Base-by-base conservation (phyloP, 2,888 invertebrate genomes). In the Stenoptilia bipunctidactyla region DNA sequence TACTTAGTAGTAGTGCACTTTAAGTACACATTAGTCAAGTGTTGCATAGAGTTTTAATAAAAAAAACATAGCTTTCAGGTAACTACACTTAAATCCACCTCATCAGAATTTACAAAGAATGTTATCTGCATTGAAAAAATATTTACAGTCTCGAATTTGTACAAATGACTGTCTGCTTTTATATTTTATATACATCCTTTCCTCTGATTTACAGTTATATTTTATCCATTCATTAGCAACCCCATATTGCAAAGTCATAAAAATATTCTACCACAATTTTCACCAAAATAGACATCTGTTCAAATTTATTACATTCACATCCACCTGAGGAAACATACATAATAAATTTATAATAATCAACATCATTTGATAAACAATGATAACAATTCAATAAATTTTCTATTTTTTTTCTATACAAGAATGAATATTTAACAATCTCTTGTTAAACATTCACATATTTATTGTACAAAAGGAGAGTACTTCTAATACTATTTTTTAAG, bases 311-410 rank as follows among this genome's bases (percentile, higher is more conserved):
- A 67, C 49, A 66, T 64, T 67, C 69, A 72, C 69, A 75, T 69
- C 65, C 68, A 69, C 60, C 53, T 60, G 69, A 74, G 70, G 69
- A 74, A 73, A 75, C 75, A 70, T 66, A 70, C 71, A 69, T 69
- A 74, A 77, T 77, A 77, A 73, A 74, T 77, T 75, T 75, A 75
- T 74, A 71, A 73, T 75, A 76, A 72, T 69, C 68, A 80, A 80
- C 76, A 73, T 76, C 67, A 70, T 67, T 70, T 75, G 67, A 70
- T 71, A 77, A 75, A 76, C 74, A 79, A 76, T 76, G 68, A 75
- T 76, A 82, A 79, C 79, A 76, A 71, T 72, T 64, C 62, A 67
- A 79, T 80, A 82, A 70, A 79, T 56, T 20, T 64, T 76, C 69
- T 65, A 64, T 63, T 60, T 66, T n/a, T 71, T 67, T 65, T 64